phyloP scores from a whole-genome alignment of 2,113 vertebrate species.

The Gallinago undulata region DNA sequence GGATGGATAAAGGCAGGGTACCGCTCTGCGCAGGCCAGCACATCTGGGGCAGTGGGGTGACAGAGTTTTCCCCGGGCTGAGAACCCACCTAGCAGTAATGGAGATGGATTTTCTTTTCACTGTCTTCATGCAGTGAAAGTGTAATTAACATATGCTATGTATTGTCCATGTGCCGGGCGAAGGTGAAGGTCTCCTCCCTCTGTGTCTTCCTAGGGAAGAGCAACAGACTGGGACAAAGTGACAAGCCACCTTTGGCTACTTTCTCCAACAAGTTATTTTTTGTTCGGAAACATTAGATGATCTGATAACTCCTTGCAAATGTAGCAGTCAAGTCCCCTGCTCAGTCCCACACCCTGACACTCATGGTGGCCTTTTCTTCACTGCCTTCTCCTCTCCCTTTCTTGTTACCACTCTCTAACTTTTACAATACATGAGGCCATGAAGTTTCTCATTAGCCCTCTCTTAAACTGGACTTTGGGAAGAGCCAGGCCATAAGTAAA shows the following conservation, averaged over 20 bases:
- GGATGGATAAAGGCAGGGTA: neutral
- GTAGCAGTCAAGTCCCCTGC: neutral
- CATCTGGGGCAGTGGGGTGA: rapidly evolving
- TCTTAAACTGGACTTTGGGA: neutral
- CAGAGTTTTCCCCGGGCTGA: neutral
- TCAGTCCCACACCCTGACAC: neutral
- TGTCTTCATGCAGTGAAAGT: neutral
- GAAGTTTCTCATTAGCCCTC: neutral
- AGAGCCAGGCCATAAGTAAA: neutral
- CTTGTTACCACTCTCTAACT: neutral
- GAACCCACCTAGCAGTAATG: neutral
- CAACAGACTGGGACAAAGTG: neutral
- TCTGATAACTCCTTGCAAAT: neutral
- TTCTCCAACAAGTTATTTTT: neutral
- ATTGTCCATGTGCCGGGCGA: neutral
- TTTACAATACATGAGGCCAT: neutral
- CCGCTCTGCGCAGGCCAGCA: neutral
- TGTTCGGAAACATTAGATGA: neutral
- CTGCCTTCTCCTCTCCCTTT: neutral
- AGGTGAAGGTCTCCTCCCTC: neutral
- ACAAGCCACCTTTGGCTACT: neutral
- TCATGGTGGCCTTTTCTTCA: neutral
- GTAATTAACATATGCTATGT: neutral
- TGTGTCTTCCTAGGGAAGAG: neutral
- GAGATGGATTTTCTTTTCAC: neutral